Evolutionary conservation across 2,888 invertebrate species (phyloP).

Genomic region (Zhuqinia jingwanae): DNA sequence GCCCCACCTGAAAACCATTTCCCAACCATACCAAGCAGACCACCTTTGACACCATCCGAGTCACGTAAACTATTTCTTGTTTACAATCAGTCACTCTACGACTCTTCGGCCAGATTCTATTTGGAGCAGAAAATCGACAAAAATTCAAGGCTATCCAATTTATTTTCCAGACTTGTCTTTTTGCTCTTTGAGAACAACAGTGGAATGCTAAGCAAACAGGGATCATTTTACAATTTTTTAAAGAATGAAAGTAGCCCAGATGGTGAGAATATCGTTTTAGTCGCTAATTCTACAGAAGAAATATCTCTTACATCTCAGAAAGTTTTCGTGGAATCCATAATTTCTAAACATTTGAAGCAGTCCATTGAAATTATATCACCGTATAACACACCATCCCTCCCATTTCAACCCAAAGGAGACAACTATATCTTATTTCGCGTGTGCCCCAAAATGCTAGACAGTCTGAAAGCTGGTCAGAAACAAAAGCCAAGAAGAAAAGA

Average conservation of each 20-base stretch:
- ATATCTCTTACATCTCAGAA: background rate
- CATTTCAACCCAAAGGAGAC: background rate
- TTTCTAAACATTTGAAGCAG: background rate
- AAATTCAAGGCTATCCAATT: conserved; percentile 23
- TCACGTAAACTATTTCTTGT: conserved; percentile 38
- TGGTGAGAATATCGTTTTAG: background rate
- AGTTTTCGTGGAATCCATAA: background rate
- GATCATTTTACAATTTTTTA: background rate
- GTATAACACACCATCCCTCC: background rate
- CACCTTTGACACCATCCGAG: conserved; percentile 39
- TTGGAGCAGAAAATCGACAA: conserved; percentile 29
- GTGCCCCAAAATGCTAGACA: background rate
- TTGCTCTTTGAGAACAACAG: conserved; percentile 12
- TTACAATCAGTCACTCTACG: conserved; percentile 52
- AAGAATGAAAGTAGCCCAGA: background rate
- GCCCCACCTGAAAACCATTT: conserved; percentile 41
- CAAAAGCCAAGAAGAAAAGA: background rate
- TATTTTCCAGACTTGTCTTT: conserved; percentile 15
- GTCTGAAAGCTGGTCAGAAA: background rate
- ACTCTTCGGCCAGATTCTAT: conserved; percentile 32
- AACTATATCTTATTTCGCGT: background rate
- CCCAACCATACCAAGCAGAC: conserved; percentile 4
- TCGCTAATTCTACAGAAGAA: background rate
- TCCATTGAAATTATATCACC: background rate
- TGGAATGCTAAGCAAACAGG: background rate